A percentile compares a stretch with the other conserved stretches of the same genome.
Evolutionary conservation across 2,888 invertebrate genomes (phyloP).

Genomic region (Andricus quercusramuli): DNA sequence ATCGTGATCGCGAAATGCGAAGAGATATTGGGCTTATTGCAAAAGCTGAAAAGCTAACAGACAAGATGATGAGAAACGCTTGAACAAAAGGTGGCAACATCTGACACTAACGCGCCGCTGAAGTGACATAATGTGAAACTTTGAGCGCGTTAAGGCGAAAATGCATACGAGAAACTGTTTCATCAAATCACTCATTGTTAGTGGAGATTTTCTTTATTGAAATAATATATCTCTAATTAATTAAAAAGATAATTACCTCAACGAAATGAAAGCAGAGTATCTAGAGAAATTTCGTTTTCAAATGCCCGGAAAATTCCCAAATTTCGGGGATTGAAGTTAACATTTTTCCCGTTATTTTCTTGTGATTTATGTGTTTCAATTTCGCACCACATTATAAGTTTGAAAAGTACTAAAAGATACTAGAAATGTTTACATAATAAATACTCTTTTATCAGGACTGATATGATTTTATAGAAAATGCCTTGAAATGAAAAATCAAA

Average conservation of each 20-base stretch:
- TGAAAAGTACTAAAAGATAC: no score
- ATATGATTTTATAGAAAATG: no score
- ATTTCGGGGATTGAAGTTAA: no score
- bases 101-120: constrained; percentile 28
- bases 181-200: constrained; percentile 33
- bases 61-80: constrained; percentile 39
- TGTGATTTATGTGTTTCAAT: no score
- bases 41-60: constrained; percentile 27
- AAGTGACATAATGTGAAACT: constrained; percentile 40
- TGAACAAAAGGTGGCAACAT: constrained; percentile 37
- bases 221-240: constrained; percentile 2
- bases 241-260: not conserved
- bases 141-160: constrained; percentile 19
- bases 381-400: no score
- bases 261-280: no score
- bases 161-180: constrained; percentile 13
- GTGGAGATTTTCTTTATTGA: not conserved
- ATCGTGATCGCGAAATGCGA: constrained; percentile 5
- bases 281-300: no score
- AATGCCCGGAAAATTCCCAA: no score
- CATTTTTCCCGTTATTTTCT: no score
- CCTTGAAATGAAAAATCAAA: no score
- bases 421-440: no score
- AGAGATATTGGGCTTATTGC: constrained; percentile 31
- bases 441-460: no score